These are phyloP conservation scores for Elegia similella DNA, from an alignment of 2,888 invertebrate genomes.

Conservation along the genomic window DNA sequence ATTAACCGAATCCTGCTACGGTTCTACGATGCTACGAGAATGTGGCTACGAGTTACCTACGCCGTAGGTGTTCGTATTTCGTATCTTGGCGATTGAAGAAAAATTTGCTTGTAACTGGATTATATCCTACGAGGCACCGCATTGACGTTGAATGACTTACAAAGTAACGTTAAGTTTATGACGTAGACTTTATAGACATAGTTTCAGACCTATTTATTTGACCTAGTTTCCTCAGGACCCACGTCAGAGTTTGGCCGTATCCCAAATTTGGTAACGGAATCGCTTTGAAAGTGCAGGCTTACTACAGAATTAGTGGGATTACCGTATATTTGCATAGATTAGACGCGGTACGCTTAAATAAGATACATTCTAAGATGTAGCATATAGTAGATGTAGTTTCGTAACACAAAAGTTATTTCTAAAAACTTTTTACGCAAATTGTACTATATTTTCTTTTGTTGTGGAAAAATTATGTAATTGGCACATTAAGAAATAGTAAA, in stretches of 20 bases:
- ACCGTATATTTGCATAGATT: too few species aligned
- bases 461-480: constrained; percentile 2
- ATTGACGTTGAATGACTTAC: background rate
- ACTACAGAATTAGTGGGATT: background rate
- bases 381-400: background rate
- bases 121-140: background rate
- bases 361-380: too few species aligned
- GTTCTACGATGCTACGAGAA: constrained; percentile 3
- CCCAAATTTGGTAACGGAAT: constrained; percentile 57
- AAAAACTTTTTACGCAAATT: background rate
- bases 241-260: constrained; percentile 65
- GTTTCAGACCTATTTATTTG: constrained; percentile 53
- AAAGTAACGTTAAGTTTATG: constrained; percentile 28
- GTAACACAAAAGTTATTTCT: background rate
- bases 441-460: background rate
- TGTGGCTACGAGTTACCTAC: constrained; percentile 1
- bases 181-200: constrained; percentile 33
- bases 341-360: too few species aligned
- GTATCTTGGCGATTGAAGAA: background rate
- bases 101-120: background rate
- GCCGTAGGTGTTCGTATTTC: background rate
- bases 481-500: background rate
- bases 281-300: constrained; percentile 26
- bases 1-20: too few species aligned
- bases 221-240: constrained; percentile 61